Evolutionary conservation across 2,113 vertebrate genomes (phyloP).

Genomic region (Centropus bengalensis): DNA sequence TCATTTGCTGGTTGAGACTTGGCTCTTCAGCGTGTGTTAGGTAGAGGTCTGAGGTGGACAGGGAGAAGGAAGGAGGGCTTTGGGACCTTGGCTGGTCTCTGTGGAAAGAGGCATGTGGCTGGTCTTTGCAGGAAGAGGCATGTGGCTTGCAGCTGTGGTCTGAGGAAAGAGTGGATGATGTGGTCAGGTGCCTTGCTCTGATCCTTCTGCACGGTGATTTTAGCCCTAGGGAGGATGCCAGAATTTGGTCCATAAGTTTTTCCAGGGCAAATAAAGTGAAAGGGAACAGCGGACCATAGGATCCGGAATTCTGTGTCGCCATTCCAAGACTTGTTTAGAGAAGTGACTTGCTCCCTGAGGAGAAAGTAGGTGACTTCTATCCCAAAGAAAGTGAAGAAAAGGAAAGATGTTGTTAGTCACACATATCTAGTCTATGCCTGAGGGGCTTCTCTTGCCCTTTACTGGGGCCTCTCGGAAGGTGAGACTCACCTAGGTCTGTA

Average conservation of each 20-base stretch:
- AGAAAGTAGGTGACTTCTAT: background rate
- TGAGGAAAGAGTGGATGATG: background rate
- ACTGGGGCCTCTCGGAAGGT: accelerated
- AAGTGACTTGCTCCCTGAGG: background rate
- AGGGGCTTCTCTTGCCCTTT: background rate
- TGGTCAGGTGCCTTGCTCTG: background rate
- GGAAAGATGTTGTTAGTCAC: background rate
- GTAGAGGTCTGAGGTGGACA: background rate
- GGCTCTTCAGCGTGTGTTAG: background rate
- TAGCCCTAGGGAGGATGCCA: background rate
- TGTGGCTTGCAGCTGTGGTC: background rate
- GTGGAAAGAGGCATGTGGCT: background rate
- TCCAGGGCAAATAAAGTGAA: background rate
- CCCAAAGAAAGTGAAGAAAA: background rate
- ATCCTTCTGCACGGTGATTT: background rate
- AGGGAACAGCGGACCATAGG: background rate
- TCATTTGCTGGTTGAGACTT: constrained; percentile 52
- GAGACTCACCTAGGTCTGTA: background rate
- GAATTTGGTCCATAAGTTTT: background rate
- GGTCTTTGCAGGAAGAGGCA: background rate
- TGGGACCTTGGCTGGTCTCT: background rate
- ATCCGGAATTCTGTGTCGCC: background rate
- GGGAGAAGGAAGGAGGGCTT: background rate
- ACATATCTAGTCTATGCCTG: background rate
- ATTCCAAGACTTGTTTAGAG: background rate